Evolutionary conservation across 2,113 vertebrate species (phyloP).

Genomic region (Tragelaphus imberbis): DNA sequence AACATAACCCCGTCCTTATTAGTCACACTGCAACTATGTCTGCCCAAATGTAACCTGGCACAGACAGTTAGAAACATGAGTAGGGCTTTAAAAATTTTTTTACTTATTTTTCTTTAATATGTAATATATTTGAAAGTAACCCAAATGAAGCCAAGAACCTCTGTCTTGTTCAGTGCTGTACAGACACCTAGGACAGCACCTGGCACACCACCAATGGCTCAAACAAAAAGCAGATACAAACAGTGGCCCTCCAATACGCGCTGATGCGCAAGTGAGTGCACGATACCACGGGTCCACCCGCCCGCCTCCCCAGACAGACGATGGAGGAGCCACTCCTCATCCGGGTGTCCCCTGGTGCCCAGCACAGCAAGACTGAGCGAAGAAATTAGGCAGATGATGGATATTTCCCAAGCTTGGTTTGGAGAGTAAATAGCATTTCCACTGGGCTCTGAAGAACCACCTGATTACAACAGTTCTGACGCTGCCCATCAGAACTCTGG

Average conservation of each 20-base stretch:
- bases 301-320: not conserved
- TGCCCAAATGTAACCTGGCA: not conserved
- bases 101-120: not conserved
- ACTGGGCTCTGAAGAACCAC: not conserved
- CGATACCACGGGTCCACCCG: not conserved
- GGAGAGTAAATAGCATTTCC: not conserved
- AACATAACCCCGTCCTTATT: not conserved
- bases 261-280: not conserved
- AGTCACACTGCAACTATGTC: not conserved
- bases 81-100: not conserved
- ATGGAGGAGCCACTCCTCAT: not conserved
- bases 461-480: not conserved
- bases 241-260: not conserved
- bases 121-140: not conserved
- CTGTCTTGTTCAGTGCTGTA: not conserved
- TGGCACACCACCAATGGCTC: not conserved
- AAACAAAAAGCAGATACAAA: not conserved
- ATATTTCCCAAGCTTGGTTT: not conserved
- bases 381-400: not conserved
- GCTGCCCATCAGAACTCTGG: not conserved
- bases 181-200: not conserved
- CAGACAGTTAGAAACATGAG: not conserved
- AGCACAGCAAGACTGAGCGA: not conserved
- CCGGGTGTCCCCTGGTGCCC: not conserved
- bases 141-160: not conserved